Base-by-base conservation (phyloP, 2,113 vertebrate genomes). In the Leptosomus discolor region DNA sequence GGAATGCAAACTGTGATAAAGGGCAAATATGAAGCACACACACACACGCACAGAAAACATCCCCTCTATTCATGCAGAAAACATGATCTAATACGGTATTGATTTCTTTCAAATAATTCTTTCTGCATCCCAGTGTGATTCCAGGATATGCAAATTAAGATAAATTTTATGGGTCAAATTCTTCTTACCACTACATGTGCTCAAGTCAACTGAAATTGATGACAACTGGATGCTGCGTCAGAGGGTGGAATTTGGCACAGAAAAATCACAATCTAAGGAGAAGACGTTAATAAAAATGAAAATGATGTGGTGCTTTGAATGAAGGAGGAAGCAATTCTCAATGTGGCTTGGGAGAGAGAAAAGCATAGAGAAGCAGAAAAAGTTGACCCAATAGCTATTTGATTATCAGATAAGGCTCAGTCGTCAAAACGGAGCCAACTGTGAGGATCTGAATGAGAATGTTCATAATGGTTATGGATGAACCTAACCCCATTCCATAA, bases 91-190 rank as follows among this genome's bases (percentile, higher is more conserved):
- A 95, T 92, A 81, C 2, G 15, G 73, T 57, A 87, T 41, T 92
- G 48, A 61, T 94, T 94, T 85, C 84, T 85, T 91, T 85, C 65
- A 94, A 94, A 83, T 83, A 73, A 88, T 87, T 77, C 65, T 95
- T 96, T 92, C 74, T 90, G 57, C 29, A 88, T 91, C 61, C 57
- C 80, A 82, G 77, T 90, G 53, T 91, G 92, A 87, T 36, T 95
- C 84, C 77, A 95, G 84, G 92, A 95, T 95, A 70, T 94, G 74
- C 37, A 95, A 95, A 87, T 94, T 90, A 85, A 95, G 73, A 94
- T 85, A 97, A 94, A 93, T 65, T 70, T 85, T 88, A 85, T 82
- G 70, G 69, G 74, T 88, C 91, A 90, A 91, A 91, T 85, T 95
- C 32, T 91, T 92, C 74, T 79, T 95, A 94, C 76, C 36, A 48